Conservation (phyloP, 37 sponge, comb jelly and placozoan species). For the Spongilla lacustris region DNA sequence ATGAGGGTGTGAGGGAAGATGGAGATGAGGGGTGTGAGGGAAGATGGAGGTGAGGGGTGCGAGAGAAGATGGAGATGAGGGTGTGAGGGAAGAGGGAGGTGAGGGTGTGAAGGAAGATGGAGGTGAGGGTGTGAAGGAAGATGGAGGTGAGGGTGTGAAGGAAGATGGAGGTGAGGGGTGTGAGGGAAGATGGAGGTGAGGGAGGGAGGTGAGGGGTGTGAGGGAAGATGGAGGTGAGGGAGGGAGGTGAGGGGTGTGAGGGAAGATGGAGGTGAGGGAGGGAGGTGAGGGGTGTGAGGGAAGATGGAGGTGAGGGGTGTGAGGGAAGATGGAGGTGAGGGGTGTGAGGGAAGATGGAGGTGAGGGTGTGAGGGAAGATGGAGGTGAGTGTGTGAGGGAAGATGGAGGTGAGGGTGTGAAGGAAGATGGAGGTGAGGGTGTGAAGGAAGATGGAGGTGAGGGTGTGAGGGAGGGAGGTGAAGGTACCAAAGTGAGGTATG, state of each 20-base stretch:
- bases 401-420: neutral
- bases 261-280: neutral
- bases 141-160: neutral
- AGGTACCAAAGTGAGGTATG: no score
- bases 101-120: neutral
- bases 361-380: neutral
- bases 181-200: neutral
- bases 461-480: neutral
- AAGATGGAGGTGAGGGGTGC: neutral
- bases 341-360: neutral
- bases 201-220: neutral
- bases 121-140: neutral
- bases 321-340: neutral
- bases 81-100: neutral
- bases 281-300: neutral
- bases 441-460: neutral
- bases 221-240: neutral
- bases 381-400: neutral
- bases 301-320: neutral
- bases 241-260: neutral
- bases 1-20: neutral
- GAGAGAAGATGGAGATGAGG: neutral
- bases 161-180: neutral
- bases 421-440: neutral
- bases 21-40: neutral